phyloP scores from a whole-genome alignment of 2,888 invertebrate genomes.

The Blera fallax region DNA sequence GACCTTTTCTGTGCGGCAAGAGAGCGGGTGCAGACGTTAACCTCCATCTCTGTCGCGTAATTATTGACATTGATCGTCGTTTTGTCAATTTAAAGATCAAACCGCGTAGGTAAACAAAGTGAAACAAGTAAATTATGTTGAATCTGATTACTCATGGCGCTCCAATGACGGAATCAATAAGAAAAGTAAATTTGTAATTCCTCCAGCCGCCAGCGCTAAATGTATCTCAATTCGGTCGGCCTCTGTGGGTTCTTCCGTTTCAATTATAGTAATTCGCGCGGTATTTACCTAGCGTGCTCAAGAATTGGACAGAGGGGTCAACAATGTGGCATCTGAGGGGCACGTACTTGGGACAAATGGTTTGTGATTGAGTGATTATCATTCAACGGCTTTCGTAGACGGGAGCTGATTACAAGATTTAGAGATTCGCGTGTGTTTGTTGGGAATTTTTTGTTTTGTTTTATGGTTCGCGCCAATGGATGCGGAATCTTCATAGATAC shows the following conservation, averaged over 20 bases:
- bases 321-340: background rate
- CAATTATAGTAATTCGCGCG: background rate
- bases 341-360: background rate
- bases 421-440: background rate
- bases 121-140: background rate
- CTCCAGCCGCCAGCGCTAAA: background rate
- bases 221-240: background rate
- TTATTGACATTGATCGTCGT: conserved; percentile 33
- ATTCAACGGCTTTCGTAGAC: background rate
- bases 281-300: background rate
- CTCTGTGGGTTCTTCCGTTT: background rate
- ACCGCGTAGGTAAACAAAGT: background rate
- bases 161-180: conserved; percentile 6
- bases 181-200: conserved; percentile 8
- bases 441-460: background rate
- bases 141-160: background rate
- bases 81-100: conserved; percentile 6
- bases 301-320: background rate
- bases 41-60: background rate
- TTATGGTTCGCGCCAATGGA: too few relatives aligned
- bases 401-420: background rate
- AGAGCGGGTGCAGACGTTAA: conserved; percentile 1
- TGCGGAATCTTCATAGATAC: too few relatives aligned
- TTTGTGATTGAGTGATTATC: background rate
- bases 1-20: background rate